Evolutionary conservation across 2,888 invertebrate genomes (phyloP), one percentile per base, ranked within the genome.

Genomic region (Idaea aversata): DNA sequence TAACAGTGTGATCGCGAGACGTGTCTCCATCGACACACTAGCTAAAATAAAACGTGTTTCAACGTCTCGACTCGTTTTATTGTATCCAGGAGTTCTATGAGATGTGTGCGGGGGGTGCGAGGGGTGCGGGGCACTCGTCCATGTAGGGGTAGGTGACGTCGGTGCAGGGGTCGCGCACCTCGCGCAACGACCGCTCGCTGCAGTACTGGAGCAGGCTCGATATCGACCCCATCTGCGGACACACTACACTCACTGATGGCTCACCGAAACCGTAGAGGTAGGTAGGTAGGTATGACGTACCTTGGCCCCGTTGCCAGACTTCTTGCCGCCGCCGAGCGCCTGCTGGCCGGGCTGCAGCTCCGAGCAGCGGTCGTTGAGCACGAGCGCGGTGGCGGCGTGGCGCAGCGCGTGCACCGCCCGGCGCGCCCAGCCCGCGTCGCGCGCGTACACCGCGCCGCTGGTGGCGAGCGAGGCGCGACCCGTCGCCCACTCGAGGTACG

Each of bases 291-390:
- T 3, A 15, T 15, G 15, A 1, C 59, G 13, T n/a, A 74, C 98
- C 91, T 99, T 99, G 84, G 99, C 98, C 81, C 99, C 99, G 59
- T 98, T 98, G 70, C 97, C 98, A 75, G 98, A 98, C 93, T 97
- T 94, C 76, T 98, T 94, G 34, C 97, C 95, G 59, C 98, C 98
- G 63, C 99, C 99, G 82, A 99, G 98, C 0, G 99, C 98, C 86
- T 99, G 99, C 81, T 99, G 98, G 0, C 97, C 98, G n/a, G 99
- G 98, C 16, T 98, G 96, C 63, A 98, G 97, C 35, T 98, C 98
- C 1, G 98, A 99, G 6, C 97, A 98, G 87, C 98, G 98, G 85
- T 98, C 98, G 83, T 99, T 99, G 63, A 25, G 25, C 2, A 99
- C 98, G 63, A 97, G 97, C 2, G 97, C 94, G 93, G 97, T 96